Evolutionary conservation across 2,113 vertebrate genomes (phyloP), one percentile per base, ranked within the genome.

Genomic region (Aplodontia rufa): DNA sequence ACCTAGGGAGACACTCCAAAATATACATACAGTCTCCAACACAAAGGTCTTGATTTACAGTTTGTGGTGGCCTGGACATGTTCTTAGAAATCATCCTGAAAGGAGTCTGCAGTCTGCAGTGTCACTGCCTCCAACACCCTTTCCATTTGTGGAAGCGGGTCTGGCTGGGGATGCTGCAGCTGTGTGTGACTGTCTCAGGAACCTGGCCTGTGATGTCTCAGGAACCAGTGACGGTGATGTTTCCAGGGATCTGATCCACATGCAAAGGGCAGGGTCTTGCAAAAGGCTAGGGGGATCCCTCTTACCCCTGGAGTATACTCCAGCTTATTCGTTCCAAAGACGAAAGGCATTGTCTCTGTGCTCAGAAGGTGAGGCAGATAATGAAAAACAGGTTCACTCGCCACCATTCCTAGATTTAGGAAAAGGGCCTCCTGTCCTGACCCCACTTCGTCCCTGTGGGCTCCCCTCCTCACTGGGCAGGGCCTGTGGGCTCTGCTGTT

Each of bases 121-220:
- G 40, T n/a, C 35, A 24, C 26, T 28, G 28, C 78, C 10, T 7
- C 37, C 0, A 35, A 20, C 24, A 20, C 22, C n/a, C 16, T 84
- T 49, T 30, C 17, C 0, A 0, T 28, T n/a, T 40, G 32, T 53
- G 45, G 64, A 74, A 28, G 6, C 16, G 4, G 2, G 6, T 60
- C 55, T 82, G 2, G 1, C 40, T n/a, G 53, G 26, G 47, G 17
- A 16, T 24, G 69, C 47, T 7, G 3, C 0, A 37, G 58, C 76
- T 30, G 10, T 13, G 37, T 4, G 0, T 0, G 2, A 7, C 0
- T 11, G 1, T 51, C 53, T n/a, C n/a, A 12, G 32, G 60, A 71
- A 28, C 68, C 35, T 64, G 49, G n/a, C n/a, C n/a, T 4, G 0
- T 0, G 2, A 7, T 11, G 1, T 51, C 53, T n/a, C n/a, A 12